Conservation (phyloP, 2,797 vertebrate genomes). For the Bradypus variegatus region DNA sequence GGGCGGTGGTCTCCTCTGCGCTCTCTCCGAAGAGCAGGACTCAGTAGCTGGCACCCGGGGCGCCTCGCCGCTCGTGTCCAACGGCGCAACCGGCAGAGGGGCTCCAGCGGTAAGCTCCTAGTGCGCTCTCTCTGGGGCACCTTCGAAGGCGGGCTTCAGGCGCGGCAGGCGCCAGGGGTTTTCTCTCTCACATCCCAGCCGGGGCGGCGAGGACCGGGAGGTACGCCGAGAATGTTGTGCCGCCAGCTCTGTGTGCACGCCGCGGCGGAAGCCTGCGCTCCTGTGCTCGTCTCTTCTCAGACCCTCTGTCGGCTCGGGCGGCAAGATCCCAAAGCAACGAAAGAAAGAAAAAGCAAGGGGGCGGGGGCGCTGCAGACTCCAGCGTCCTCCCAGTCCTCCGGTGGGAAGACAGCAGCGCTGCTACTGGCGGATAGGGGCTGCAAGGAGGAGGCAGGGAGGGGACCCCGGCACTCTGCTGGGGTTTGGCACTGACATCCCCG, state of each 20-base stretch:
- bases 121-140: neutral
- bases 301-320: conserved; percentile 41
- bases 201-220: neutral
- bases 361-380: conserved; percentile 61
- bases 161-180: neutral
- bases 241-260: neutral
- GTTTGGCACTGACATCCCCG: neutral
- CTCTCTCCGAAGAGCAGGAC: neutral
- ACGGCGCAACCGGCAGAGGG: neutral
- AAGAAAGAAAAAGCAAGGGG: conserved; percentile 56
- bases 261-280: conserved; percentile 10
- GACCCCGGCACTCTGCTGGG: neutral
- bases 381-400: conserved; percentile 41
- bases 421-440: conserved; percentile 50
- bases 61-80: conserved; percentile 1
- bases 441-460: neutral
- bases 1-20: neutral
- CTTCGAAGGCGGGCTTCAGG: neutral
- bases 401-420: conserved; percentile 59
- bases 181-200: neutral
- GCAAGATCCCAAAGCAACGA: conserved; percentile 58
- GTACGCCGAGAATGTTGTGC: neutral
- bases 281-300: neutral
- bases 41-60: neutral
- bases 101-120: neutral